These are phyloP conservation scores for Brachionus koreanus DNA, from an alignment of 1,140 invertebrate species.

Conservation along the genomic window DNA sequence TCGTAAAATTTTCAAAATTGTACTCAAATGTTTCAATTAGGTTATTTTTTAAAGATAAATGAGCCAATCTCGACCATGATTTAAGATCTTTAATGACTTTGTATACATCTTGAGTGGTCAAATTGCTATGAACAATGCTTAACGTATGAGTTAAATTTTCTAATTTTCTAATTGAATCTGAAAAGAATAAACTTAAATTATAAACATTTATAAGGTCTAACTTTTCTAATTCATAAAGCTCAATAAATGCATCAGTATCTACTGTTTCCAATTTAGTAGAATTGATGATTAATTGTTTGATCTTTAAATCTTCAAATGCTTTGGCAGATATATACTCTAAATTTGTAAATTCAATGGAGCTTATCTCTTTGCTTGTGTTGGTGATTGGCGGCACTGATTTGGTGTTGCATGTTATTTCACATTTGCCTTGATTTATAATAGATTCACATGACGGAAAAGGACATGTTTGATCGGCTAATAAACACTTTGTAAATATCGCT, in stretches of 20 bases:
- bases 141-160: neutral
- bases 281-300: neutral
- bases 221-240: neutral
- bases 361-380: neutral
- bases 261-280: neutral
- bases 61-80: neutral
- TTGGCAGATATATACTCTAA: neutral
- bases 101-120: neutral
- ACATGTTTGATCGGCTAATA: neutral
- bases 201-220: neutral
- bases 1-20: neutral
- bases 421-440: neutral
- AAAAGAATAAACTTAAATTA: neutral
- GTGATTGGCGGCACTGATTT: neutral
- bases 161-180: neutral
- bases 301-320: neutral
- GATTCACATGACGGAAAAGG: conserved; percentile 22
- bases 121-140: neutral
- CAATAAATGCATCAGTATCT: neutral
- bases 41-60: neutral
- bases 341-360: neutral
- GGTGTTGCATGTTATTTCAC: neutral
- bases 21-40: neutral
- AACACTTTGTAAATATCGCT: neutral
- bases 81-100: neutral